Conservation (phyloP, 2,797 vertebrate species). For the Bucorvus abyssinicus region DNA sequence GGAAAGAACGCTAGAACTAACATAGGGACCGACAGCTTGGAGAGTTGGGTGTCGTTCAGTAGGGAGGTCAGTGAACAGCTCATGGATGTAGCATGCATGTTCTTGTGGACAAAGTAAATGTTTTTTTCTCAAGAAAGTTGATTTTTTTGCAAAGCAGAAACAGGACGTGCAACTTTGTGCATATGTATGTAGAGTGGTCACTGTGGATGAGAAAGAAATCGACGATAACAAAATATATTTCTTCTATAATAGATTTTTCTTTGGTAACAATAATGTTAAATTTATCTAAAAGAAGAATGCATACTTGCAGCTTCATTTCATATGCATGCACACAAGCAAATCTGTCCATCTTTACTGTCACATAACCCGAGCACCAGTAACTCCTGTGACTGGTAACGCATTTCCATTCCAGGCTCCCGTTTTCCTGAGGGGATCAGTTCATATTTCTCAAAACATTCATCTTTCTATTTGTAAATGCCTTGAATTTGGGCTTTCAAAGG, state of each 20-base stretch:
- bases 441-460: neutral
- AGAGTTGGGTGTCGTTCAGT: neutral
- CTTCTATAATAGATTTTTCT: neutral
- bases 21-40: neutral
- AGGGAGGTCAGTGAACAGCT: neutral
- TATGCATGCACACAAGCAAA: neutral
- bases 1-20: neutral
- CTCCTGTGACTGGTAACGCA: neutral
- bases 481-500: neutral
- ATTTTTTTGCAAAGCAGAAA: neutral
- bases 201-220: neutral
- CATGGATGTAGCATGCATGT: neutral
- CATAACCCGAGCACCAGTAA: neutral
- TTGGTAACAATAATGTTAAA: neutral
- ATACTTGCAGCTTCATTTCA: neutral
- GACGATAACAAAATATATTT: neutral
- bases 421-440: neutral
- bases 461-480: neutral
- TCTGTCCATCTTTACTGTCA: neutral
- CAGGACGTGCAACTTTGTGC: neutral
- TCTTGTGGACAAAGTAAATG: neutral
- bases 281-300: neutral
- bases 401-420: neutral
- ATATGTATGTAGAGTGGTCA: neutral
- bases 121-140: neutral